Base-by-base conservation (phyloP, 2,797 vertebrate species). In the Alosa sapidissima region DNA sequence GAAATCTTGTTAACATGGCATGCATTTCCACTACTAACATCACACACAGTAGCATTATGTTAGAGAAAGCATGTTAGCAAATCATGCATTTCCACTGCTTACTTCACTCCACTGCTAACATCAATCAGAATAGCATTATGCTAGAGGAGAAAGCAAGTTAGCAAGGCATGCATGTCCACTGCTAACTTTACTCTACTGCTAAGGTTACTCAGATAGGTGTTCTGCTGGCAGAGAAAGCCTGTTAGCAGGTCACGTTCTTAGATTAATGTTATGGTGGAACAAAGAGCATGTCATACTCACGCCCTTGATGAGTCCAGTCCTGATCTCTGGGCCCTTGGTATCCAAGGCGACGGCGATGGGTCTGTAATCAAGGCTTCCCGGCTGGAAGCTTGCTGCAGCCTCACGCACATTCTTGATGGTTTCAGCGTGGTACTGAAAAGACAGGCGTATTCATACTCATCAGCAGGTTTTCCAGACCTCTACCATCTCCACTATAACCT, bases 261-360 rank as follows among this genome's bases (percentile, higher is more conserved):
- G 68, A 75, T 36, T 16, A 5, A 19, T 75, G 14, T 16, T 41
- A 75, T 14, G 13, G 33, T 41, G 14, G 33, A 41, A 14, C 0
- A 41, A 33, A 10, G 1, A 72, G 68, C 36, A 19, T 41, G 36
- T 65, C 41, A 28, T 14, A 96, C 98, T 97, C 91, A 99, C 98
- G 82, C 98, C 98, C 89, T 98, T 98, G 93, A 99, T 99, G 78
- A 99, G 98, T 89, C 98, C 98, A 11, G 98, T 99, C 90, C 98
- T 95, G 93, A 99, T 99, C 96, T 99, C 98, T 81, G 98, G 98
- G 92, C 98, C 98, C 93, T 99, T 99, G 51, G 98, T 99, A 93
- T 99, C 98, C 93, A 99, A 93, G 88, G 98, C 98, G 86, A 99
- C 95, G 86, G 97, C 98, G 85, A 99, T 93, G 2, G 98, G 98